These are phyloP conservation scores for Urophycis tenuis DNA, from an alignment of 2,797 vertebrate species.

Conservation along the genomic window DNA sequence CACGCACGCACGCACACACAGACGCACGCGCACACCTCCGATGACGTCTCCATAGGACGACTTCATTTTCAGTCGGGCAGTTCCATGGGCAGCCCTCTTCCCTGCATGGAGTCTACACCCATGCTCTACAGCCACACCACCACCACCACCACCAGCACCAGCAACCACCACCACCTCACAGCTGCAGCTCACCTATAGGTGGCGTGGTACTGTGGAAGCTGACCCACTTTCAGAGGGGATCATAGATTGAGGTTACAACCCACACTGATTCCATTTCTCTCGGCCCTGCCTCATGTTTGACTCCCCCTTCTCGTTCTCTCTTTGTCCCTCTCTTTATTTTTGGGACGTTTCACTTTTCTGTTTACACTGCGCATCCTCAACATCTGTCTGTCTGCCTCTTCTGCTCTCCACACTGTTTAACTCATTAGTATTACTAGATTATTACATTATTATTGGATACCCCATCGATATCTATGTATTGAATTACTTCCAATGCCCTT, in stretches of 20 bases:
- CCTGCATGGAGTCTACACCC: conserved; percentile 11
- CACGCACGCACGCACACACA: conserved; percentile 1
- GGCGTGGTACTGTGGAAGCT: conserved; percentile 11
- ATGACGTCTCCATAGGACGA: conserved; percentile 2
- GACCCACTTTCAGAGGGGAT: conserved; percentile 26
- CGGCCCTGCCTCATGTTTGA: too few relatives aligned
- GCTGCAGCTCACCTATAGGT: not conserved
- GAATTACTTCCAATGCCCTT: not conserved
- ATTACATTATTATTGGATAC: conserved; percentile 3
- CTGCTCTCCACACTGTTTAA: not conserved
- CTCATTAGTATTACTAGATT: too few relatives aligned
- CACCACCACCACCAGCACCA: conserved; percentile 22
- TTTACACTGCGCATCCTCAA: not conserved
- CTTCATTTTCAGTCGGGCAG: conserved; percentile 20
- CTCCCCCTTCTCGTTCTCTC: not conserved
- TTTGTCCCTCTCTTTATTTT: not conserved
- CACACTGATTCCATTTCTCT: conserved; percentile 16
- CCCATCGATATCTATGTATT: not conserved
- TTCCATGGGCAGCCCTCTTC: conserved; percentile 18
- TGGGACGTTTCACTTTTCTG: not conserved
- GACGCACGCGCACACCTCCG: not conserved
- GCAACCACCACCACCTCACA: conserved; percentile 21
- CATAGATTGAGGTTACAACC: conserved; percentile 22
- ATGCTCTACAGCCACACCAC: conserved; percentile 22
- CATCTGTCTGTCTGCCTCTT: conserved; percentile 12